A percentile compares a stretch with the other conserved stretches of the same genome.
Conservation (phyloP, 1,140 invertebrate genomes). For the Zaprionus camerounensis region DNA sequence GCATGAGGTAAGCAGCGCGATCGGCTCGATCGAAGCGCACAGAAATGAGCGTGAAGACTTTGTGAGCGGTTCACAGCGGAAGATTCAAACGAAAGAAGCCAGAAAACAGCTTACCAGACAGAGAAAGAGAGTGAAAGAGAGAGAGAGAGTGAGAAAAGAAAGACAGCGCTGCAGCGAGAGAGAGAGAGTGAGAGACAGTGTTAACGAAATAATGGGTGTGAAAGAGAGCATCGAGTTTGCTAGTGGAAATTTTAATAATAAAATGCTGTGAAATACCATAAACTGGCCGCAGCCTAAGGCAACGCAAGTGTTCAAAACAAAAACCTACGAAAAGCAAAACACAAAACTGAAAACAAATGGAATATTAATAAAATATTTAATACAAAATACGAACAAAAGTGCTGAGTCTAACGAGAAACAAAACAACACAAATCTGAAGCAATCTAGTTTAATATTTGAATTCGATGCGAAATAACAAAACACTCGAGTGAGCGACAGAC, state of each 20-base stretch:
- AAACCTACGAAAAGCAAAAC: slow-evolving; percentile 6
- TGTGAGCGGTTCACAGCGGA: slow-evolving; percentile 80
- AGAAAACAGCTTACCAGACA: slow-evolving; percentile 13
- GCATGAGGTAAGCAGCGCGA: slow-evolving; percentile 77
- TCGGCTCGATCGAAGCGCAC: slow-evolving; percentile 54
- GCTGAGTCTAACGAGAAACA: slow-evolving; percentile 21
- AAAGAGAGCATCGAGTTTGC: slow-evolving; percentile 75
- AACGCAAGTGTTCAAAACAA: slow-evolving; percentile 30
- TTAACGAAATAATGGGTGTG: slow-evolving; percentile 47
- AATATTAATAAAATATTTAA: slow-evolving; percentile 36
- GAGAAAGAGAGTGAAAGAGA: slow-evolving; percentile 11
- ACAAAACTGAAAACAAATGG: slow-evolving; percentile 22
- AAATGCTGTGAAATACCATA: slow-evolving; percentile 69
- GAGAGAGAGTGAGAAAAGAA: slow-evolving; percentile 20
- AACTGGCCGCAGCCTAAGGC: slow-evolving; percentile 53
- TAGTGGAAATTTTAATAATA: slow-evolving; percentile 81
- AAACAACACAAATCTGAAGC: slow-evolving; percentile 37
- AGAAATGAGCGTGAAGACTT: slow-evolving; percentile 82
- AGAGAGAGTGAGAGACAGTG: slow-evolving; percentile 35
- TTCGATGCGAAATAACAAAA: slow-evolving; percentile 46
- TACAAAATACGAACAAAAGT: slow-evolving; percentile 62
- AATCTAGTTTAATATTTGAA: slow-evolving; percentile 57
- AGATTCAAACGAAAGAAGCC: slow-evolving; percentile 16
- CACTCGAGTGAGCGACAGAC: slow-evolving; percentile 64
- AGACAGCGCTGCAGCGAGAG: slow-evolving; percentile 24